Conservation (phyloP, 1,140 invertebrate species). For the Caerostris darwini region DNA sequence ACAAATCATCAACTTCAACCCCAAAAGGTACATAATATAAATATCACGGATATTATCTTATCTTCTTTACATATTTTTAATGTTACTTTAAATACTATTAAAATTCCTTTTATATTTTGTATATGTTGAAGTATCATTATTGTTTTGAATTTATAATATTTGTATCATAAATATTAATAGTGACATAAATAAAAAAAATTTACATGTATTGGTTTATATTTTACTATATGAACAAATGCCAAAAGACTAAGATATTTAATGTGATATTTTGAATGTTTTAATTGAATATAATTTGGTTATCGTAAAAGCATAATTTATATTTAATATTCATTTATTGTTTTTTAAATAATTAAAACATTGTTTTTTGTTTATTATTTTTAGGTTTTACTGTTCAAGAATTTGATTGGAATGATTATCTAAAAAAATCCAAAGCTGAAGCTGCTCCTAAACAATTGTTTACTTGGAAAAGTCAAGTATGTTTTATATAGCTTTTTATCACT, state of each 20-base stretch:
- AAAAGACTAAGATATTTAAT: no score
- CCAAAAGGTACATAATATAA: conserved; percentile 86
- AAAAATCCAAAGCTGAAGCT: conserved; percentile 88
- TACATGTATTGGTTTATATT: no score
- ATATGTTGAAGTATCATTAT: no score
- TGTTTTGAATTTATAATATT: no score
- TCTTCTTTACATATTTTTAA: neutral
- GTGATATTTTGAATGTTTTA: neutral
- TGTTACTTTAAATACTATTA: neutral
- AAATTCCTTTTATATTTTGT: no score
- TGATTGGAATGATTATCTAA: conserved; percentile 92
- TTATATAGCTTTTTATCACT: no score
- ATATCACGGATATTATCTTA: neutral
- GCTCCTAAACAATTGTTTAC: conserved; percentile 91
- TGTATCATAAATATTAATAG: no score
- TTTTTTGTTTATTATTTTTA: conserved; percentile 69
- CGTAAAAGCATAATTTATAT: no score
- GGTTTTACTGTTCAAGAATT: conserved; percentile 84
- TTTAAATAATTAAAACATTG: neutral
- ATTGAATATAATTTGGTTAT: neutral
- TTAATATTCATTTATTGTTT: no score
- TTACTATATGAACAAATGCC: no score
- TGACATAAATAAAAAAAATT: no score
- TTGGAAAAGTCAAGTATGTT: conserved; percentile 84
- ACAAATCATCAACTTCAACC: conserved; percentile 88